These are phyloP conservation scores for Frankliniella fusca DNA, from an alignment of 2,888 invertebrate genomes.

Conservation along the genomic window DNA sequence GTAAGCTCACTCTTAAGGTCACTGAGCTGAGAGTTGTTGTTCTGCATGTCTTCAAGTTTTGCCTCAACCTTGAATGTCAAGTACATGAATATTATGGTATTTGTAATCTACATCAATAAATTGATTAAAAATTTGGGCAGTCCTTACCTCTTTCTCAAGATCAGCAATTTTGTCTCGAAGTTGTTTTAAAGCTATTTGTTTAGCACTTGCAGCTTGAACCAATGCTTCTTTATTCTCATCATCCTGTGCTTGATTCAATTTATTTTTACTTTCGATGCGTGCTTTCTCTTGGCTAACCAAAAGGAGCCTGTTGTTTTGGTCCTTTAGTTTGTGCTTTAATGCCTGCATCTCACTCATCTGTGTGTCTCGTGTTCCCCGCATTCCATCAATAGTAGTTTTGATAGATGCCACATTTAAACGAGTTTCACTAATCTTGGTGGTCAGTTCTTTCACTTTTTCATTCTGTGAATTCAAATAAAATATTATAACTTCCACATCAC, in stretches of 20 bases:
- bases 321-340: conserved; percentile 74
- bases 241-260: conserved; percentile 48
- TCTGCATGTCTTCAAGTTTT: conserved; percentile 75
- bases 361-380: conserved; percentile 74
- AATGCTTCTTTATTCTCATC: conserved; percentile 55
- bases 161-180: conserved; percentile 68
- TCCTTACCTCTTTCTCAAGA: conserved; percentile 58
- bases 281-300: conserved; percentile 78
- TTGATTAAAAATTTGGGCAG: conserved; percentile 17
- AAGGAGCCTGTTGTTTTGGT: conserved; percentile 74
- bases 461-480: conserved; percentile 47
- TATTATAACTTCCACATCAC: neutral
- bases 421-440: conserved; percentile 76
- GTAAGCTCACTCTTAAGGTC: conserved; percentile 65
- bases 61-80: conserved; percentile 57
- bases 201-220: conserved; percentile 60
- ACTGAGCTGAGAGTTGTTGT: conserved; percentile 70
- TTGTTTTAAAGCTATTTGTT: conserved; percentile 68
- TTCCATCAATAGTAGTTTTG: conserved; percentile 90
- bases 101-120: conserved; percentile 26
- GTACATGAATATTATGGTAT: conserved; percentile 27
- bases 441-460: conserved; percentile 71
- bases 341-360: conserved; percentile 83
- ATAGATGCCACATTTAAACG: conserved; percentile 83
- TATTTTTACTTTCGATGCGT: conserved; percentile 69